A percentile compares a stretch with the other conserved stretches of the same genome.
Evolutionary conservation across 2,888 invertebrate species (phyloP).

Genomic region (Apoderus coryli): DNA sequence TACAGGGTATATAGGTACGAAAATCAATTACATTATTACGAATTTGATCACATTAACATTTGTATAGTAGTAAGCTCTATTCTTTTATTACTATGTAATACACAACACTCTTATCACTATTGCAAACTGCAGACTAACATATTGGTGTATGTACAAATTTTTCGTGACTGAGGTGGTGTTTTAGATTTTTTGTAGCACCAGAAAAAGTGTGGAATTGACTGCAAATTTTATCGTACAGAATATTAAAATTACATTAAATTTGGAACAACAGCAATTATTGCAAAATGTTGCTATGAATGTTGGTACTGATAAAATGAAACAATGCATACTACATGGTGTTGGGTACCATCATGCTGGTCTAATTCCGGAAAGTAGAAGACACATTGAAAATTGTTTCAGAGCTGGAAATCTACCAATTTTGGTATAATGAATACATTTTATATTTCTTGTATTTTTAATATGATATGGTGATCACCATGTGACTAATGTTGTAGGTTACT

Average conservation of each 20-base stretch:
- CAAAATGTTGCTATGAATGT: conserved; percentile 27
- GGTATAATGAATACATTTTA: conserved; percentile 16
- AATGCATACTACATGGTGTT: conserved; percentile 46
- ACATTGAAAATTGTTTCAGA: conserved; percentile 52
- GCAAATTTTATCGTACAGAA: conserved; percentile 47
- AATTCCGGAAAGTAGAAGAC: conserved; percentile 44
- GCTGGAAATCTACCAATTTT: conserved; percentile 51
- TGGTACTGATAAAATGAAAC: conserved; percentile 27
- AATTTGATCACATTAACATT: no score
- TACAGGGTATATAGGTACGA: no score
- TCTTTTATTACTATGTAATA: no score
- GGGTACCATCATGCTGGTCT: conserved; percentile 72
- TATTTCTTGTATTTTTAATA: conserved; percentile 2
- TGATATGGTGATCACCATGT: neutral
- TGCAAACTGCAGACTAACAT: no score
- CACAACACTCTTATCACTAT: no score
- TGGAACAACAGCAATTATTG: conserved; percentile 39
- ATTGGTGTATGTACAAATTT: no score
- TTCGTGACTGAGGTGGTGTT: conserved; percentile 12
- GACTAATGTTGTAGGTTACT: conserved; percentile 30
- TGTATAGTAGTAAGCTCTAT: no score
- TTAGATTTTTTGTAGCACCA: conserved; percentile 62
- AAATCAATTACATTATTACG: no score
- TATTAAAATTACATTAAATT: conserved; percentile 35
- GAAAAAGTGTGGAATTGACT: conserved; percentile 58